Percentiles rank a stretch among this genome's conserved stretches.
phyloP scores from a whole-genome alignment of 2,888 invertebrate genomes.

The Odiellus spinosus region DNA sequence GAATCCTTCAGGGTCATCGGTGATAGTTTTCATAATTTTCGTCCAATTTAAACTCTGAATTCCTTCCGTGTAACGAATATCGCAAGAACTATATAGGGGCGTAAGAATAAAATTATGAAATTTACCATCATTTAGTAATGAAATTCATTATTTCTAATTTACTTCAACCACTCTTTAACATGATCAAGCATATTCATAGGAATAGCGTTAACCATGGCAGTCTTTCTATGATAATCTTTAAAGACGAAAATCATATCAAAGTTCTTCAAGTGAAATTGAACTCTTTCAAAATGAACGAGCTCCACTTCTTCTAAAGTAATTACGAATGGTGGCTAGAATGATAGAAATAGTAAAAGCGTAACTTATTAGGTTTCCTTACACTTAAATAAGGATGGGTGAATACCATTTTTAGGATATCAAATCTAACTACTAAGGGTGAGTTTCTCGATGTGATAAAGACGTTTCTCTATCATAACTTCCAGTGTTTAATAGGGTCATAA shows the following conservation, averaged over 20 bases:
- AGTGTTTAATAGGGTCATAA: no score
- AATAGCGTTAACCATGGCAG: conserved; percentile 95
- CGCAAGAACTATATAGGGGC: conserved; percentile 57
- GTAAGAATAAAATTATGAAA: conserved; percentile 1
- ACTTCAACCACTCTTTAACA: conserved; percentile 99
- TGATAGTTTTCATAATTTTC: conserved; percentile 99
- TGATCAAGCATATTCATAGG: conserved; percentile 98
- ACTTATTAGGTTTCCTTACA: no score
- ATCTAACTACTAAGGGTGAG: no score
- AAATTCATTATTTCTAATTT: no score
- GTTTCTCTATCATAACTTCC: no score
- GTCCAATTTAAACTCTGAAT: conserved; percentile 98
- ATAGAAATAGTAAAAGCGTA: background rate
- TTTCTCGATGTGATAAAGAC: no score
- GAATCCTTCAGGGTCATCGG: conserved; percentile 95
- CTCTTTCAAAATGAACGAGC: conserved; percentile 95
- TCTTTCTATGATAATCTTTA: conserved; percentile 88
- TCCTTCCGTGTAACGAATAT: conserved; percentile 93
- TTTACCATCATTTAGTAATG: no score
- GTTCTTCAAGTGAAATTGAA: conserved; percentile 95
- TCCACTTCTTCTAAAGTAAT: conserved; percentile 95
- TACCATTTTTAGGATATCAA: no score
- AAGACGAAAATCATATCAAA: conserved; percentile 99
- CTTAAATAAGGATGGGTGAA: no score
- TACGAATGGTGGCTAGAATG: conserved; percentile 75